Base-by-base conservation (phyloP, 1,140 invertebrate species). In the Calosoma granatense region DNA sequence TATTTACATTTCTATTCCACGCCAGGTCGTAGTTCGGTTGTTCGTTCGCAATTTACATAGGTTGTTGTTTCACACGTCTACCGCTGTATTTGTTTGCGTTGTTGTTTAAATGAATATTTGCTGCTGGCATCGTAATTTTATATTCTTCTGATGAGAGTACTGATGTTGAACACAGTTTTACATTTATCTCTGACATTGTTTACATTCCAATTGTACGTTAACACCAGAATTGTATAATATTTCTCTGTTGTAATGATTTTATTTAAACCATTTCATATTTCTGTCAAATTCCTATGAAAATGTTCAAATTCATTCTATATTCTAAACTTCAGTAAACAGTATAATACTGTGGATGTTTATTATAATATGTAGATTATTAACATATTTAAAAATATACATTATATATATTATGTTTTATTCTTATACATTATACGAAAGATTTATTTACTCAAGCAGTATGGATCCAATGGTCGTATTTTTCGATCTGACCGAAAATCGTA, bases 1-100 rank as follows among this genome's bases (percentile, higher is more conserved):
- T 47, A 47, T 47, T 47, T 47, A 47, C 41, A 47, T 47, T 47
- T 47, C 9, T 47, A 47, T 47, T 4, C 41, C 15, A 4, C 17
- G 15, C 9, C 17, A 47, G 41, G 15, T 47, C 4, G 9, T 12
- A 17, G 41, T 47, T 47, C 3, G 26, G 26, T 11, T 47, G 41
- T 47, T 12, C 41, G 41, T 47, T 47, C 17, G 41, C 4, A 47
- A 47, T 47, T 47, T 11, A 47, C 41, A 47, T 47, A 17, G 6
- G 9, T 47, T 47, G 15, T 47, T 12, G 15, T 47, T 11, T 17
- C 15, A 12, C 3, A 4, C 41, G 15, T 11, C 6, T n/a, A 36
- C 26, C 26, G 26, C n/a, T n/a, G 26, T 36, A 36, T 36, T 36
- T 36, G 26, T 36, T 36, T 36, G n/a, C n/a, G n/a, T n/a, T n/a